Evolutionary conservation across 2,888 invertebrate species (phyloP), one percentile per base, ranked within the genome.

Genomic region (Luperina testacea): DNA sequence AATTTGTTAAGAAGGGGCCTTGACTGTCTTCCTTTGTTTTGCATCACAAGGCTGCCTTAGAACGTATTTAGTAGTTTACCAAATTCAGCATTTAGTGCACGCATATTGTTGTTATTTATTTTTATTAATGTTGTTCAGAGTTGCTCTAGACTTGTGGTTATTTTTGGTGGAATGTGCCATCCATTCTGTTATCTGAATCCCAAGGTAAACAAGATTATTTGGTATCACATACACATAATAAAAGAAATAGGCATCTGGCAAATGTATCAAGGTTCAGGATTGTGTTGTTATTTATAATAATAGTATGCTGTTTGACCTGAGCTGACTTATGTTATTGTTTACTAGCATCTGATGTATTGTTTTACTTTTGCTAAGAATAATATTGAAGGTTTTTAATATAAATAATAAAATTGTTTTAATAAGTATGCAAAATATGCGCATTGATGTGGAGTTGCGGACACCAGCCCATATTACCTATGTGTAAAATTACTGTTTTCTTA

Each of bases 1-100:
- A 80, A 73, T 88, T 87, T 88, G 80, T 87, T 89, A 85, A 83
- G 80, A 89, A 72, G 68, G 90, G 92, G 93, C 95, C 95, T 96
- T 96, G 95, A 89, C 92, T 91, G 88, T 92, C 94, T 93, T 94
- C 92, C 94, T 95, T 96, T 96, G 95, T 95, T 93, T 93, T 88
- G 87, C 82, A 89, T 87, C 81, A 90, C 94, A 94, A 94, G 94
- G 94, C 91, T 92, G 89, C 82, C 87, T 84, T 85, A 88, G 87
- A 89, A 87, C 90, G 90, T 87, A 90, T 92, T 92, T 89, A 94
- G 92, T 95, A 86, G 88, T 91, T 90, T 90, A 90, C 84, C 89
- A 87, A 89, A 90, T 87, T 90, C 87, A 81, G 87, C 83, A 85
- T 87, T 88, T 85, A 88, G 82, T 88, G 87, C 90, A 91, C 90